A percentile compares a stretch with the other conserved stretches of the same genome.
These are phyloP conservation scores for Emydocephalus ijimae DNA, from an alignment of 2,113 vertebrate genomes.

Conservation along the genomic window DNA sequence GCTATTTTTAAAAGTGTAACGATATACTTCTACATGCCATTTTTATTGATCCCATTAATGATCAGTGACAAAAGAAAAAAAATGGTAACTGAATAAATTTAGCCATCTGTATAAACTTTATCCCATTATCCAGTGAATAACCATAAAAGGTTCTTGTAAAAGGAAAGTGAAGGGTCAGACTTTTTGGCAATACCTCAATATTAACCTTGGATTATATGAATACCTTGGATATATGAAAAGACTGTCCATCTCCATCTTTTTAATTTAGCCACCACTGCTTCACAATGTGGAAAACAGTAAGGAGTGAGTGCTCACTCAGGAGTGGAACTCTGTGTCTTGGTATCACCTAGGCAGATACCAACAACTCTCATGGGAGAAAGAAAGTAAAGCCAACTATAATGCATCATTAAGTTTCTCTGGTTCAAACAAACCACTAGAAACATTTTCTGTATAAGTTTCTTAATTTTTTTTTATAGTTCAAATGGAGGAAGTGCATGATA, in stretches of 20 bases:
- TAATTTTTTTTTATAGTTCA: neutral
- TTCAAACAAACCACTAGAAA: neutral
- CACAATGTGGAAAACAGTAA: constrained; percentile 6
- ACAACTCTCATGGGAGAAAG: neutral
- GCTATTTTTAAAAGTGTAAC: neutral
- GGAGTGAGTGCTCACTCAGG: neutral
- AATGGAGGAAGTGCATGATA: neutral
- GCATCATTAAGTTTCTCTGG: neutral
- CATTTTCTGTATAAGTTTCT: neutral
- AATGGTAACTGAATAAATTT: constrained; percentile 33
- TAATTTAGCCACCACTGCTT: neutral
- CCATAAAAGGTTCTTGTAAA: constrained; percentile 39
- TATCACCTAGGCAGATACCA: constrained; percentile 12
- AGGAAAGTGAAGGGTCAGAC: constrained; percentile 29
- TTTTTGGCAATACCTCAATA: constrained; percentile 59
- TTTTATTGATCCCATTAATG: neutral
- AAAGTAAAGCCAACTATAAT: neutral
- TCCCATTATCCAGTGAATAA: constrained; percentile 52
- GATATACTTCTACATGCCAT: neutral
- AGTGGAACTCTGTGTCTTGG: neutral
- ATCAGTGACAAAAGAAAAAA: constrained; percentile 26
- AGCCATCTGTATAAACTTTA: constrained; percentile 18
- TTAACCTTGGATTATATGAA: neutral
- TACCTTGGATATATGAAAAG: neutral
- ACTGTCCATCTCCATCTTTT: constrained; percentile 14